Percentiles rank a stretch among this genome's conserved stretches.
Conservation (phyloP, 2,113 vertebrate genomes). For the Chionomys nivalis region DNA sequence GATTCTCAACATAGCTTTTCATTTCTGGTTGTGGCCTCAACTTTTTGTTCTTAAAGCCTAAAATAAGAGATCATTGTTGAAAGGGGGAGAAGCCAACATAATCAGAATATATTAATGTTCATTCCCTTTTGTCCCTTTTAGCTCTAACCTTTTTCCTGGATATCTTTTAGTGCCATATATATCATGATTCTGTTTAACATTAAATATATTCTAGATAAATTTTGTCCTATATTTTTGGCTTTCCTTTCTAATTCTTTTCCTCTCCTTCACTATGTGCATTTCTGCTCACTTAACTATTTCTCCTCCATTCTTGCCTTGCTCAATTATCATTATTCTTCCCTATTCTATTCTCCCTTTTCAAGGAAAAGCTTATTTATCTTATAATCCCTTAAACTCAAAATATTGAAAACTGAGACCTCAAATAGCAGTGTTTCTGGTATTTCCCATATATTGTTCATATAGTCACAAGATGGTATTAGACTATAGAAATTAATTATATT, state of each 20-base stretch:
- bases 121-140: neutral
- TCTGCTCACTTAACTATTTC: conserved; percentile 42
- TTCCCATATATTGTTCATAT: conserved; percentile 14
- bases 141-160: neutral
- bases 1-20: conserved; percentile 32
- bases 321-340: neutral
- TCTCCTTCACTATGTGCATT: conserved; percentile 38
- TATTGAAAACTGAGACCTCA: conserved; percentile 54
- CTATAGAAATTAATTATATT: conserved; percentile 40
- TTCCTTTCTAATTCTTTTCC: conserved; percentile 40
- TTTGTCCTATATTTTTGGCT: neutral
- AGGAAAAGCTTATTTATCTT: conserved; percentile 34
- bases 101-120: conserved; percentile 13
- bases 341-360: conserved; percentile 46
- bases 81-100: neutral
- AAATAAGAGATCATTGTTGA: conserved; percentile 29
- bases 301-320: conserved; percentile 6
- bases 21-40: conserved; percentile 20
- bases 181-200: neutral
- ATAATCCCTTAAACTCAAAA: conserved; percentile 33
- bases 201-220: neutral
- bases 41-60: conserved; percentile 39
- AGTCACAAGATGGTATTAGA: conserved; percentile 30
- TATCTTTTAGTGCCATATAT: conserved; percentile 36
- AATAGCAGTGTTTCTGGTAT: conserved; percentile 19